Conservation (phyloP, 2,113 vertebrate genomes). For the Henicopernis longicauda region DNA sequence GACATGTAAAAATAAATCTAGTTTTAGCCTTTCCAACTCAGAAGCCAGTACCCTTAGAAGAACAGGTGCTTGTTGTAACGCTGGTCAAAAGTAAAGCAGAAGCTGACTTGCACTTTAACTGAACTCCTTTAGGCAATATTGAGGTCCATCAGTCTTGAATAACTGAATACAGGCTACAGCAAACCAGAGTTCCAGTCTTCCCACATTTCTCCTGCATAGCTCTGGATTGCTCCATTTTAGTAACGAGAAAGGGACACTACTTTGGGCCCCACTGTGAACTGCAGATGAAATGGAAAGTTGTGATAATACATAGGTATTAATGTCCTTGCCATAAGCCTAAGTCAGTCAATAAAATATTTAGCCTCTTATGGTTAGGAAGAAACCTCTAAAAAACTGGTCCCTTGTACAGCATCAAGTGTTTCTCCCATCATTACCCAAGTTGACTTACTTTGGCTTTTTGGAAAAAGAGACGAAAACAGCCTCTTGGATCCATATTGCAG, state of each 20-base stretch:
- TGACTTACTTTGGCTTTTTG: constrained; percentile 95
- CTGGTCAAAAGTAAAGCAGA: background rate
- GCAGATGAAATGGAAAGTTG: background rate
- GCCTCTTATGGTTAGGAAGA: background rate
- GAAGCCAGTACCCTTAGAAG: background rate
- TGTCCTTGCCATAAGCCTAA: background rate
- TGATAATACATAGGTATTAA: background rate
- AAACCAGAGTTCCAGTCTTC: background rate
- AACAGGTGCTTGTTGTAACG: background rate
- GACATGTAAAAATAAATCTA: background rate
- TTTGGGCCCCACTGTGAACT: background rate
- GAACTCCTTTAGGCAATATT: background rate
- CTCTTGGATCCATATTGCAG: constrained; percentile 89
- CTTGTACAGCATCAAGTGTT: background rate
- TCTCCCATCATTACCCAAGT: background rate
- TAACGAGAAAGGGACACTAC: background rate
- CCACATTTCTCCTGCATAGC: background rate
- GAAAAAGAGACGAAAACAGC: constrained; percentile 96
- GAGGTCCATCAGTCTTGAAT: background rate
- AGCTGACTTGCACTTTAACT: background rate
- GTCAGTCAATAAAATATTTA: background rate
- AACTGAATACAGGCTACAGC: background rate
- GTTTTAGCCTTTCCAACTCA: background rate
- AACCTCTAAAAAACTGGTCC: background rate
- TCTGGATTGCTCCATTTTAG: background rate